Evolutionary conservation across 2,797 vertebrate genomes (phyloP), one percentile per base, ranked within the genome.

Genomic region (Apogon hyalosoma): DNA sequence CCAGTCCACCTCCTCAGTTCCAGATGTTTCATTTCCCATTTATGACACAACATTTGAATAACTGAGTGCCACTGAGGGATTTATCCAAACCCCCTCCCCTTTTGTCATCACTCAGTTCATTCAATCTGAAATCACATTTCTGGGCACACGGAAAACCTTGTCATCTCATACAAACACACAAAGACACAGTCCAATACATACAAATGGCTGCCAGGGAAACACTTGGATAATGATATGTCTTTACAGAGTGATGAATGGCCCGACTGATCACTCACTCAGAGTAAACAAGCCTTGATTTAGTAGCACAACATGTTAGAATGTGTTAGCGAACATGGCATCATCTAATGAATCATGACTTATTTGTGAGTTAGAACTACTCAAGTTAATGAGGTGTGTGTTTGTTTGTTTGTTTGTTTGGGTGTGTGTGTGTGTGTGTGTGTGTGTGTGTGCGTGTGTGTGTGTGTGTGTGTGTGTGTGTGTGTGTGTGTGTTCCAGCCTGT

Each of bases 1-100:
- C 65, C 69, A 53, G 43, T 60, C 45, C 53, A 63, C 40, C 39
- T 49, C 8, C 39, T 11, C 68, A 43, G n/a, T 42, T 73, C 80
- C 85, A 89, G 79, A 80, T 87, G 80, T 81, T 90, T 81, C 53
- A 69, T 24, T 82, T 55, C 49, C 56, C n/a, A 4, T 24, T 57
- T 75, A 70, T 79, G 79, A 79, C 74, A 81, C 74, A 81, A 70
- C 73, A 85, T 81, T 74, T 73, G 46, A 77, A 77, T 21, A 38
- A 69, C 63, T 36, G 73, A 86, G 72, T 77, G 74, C 68, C 80
- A 84, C 73, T 77, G 63, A 60, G 70, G 67, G 62, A 54, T 50
- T 79, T 60, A 61, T 69, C 77, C 82, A 77, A 68, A 64, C 57
- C 63, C 74, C 59, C 73, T 61, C 72, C 47, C 45, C 63, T 11